Percentiles rank a stretch among this genome's conserved stretches.
Evolutionary conservation across 2,888 invertebrate genomes (phyloP).

Genomic region (Ischnus inquisitorius): DNA sequence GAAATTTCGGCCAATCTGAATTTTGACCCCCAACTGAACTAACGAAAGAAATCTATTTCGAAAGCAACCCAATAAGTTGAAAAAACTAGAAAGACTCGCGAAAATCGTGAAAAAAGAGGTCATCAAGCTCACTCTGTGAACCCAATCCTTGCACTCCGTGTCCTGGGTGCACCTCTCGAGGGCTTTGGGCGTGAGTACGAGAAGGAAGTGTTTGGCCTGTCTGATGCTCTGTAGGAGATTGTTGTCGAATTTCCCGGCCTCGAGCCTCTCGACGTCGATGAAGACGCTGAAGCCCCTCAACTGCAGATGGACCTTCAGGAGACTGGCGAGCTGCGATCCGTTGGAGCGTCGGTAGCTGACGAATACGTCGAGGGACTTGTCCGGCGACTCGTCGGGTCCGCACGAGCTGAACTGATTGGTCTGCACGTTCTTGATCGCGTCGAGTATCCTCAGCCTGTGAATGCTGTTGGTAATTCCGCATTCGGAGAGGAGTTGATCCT

Average conservation of each 20-base stretch:
- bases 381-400: conserved; percentile 89
- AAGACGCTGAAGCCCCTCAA: conserved; percentile 98
- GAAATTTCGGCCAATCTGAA: no score
- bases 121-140: conserved; percentile 93
- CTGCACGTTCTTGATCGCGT: conserved; percentile 90
- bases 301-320: conserved; percentile 98
- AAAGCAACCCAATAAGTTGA: no score
- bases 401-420: conserved; percentile 81
- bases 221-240: conserved; percentile 98
- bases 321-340: conserved; percentile 97
- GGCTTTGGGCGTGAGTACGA: conserved; percentile 98
- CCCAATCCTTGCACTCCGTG: conserved; percentile 98
- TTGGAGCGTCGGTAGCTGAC: conserved; percentile 99
- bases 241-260: conserved; percentile 99
- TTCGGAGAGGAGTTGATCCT: conserved; percentile 96
- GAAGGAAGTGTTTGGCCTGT: conserved; percentile 98
- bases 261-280: conserved; percentile 98
- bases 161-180: conserved; percentile 97
- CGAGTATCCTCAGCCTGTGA: conserved; percentile 95
- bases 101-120: conserved; percentile 15
- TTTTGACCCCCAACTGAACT: no score
- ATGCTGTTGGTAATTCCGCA: conserved; percentile 98
- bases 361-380: conserved; percentile 98
- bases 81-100: background rate
- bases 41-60: no score